Evolutionary conservation across 1,140 invertebrate species (phyloP).

Genomic region (Ceratina japonica): DNA sequence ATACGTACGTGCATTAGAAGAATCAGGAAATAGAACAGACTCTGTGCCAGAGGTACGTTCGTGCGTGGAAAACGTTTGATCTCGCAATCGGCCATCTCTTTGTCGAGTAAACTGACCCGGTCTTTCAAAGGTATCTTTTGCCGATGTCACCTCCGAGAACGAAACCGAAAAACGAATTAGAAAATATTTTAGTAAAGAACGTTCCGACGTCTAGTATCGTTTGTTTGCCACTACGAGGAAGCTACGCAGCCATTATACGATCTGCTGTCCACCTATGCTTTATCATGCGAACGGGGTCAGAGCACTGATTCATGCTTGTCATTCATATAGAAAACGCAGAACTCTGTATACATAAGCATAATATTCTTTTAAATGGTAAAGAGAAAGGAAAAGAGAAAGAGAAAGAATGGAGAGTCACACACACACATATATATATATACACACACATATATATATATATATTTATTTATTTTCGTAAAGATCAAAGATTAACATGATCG

Average conservation of each 20-base stretch:
- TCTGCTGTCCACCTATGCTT: conserved; percentile 44
- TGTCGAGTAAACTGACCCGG: not conserved
- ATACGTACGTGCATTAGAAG: too few species aligned
- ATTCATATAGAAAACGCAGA: conserved; percentile 31
- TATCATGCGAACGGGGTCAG: conserved; percentile 43
- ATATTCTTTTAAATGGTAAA: conserved; percentile 52
- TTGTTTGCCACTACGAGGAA: conserved; percentile 45
- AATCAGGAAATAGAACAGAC: not conserved
- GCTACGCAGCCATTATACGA: conserved; percentile 27
- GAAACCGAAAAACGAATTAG: conserved; percentile 16
- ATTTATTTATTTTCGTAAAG: conserved; percentile 55
- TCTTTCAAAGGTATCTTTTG: conserved; percentile 40
- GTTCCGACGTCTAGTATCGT: conserved; percentile 28
- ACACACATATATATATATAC: too few species aligned
- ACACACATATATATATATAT: too few species aligned
- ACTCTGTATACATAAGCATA: conserved; percentile 58
- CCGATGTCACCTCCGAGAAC: conserved; percentile 17
- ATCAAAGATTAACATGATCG: conserved; percentile 6
- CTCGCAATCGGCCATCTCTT: conserved; percentile 20
- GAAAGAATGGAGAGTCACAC: conserved; percentile 34
- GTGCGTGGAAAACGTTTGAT: conserved; percentile 34
- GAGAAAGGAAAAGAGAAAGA: conserved; percentile 16
- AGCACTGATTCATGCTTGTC: conserved; percentile 40
- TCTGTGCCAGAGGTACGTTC: conserved; percentile 23
- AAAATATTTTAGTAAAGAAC: conserved; percentile 23